These are phyloP conservation scores for Xylota segnis DNA, from an alignment of 2,888 invertebrate species.

Conservation along the genomic window DNA sequence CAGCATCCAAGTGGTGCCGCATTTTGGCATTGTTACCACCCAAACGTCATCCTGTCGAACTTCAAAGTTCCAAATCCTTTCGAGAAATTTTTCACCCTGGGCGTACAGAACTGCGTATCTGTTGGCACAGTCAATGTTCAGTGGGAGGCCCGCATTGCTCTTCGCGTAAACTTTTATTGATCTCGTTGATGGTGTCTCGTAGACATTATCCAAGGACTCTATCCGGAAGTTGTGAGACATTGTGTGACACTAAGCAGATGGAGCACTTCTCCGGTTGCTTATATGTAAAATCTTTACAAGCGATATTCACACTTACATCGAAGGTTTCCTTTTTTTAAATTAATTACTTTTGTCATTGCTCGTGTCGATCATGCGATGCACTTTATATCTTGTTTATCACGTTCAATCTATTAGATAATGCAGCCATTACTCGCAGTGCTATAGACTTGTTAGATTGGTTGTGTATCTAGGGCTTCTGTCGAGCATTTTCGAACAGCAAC, in stretches of 20 bases:
- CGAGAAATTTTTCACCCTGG: constrained; percentile 11
- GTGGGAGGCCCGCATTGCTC: constrained; percentile 6
- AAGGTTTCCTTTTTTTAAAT: background rate
- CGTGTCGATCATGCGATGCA: too few species aligned
- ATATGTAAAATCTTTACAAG: background rate
- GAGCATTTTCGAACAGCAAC: too few species aligned
- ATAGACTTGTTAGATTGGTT: too few species aligned
- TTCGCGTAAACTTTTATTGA: constrained; percentile 25
- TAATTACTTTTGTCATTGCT: too few species aligned
- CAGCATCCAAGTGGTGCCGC: constrained; percentile 80
- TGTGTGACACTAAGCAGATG: background rate
- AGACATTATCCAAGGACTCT: background rate
- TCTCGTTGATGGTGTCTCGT: background rate
- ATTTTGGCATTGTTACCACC: constrained; percentile 78
- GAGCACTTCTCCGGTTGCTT: too few species aligned
- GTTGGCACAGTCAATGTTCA: constrained; percentile 13
- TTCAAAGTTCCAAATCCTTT: constrained; percentile 73
- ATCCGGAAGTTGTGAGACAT: constrained; percentile 13
- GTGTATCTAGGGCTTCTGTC: too few species aligned
- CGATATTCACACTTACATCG: background rate
- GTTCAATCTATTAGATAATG: too few species aligned
- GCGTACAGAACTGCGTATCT: background rate
- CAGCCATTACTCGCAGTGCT: too few species aligned
- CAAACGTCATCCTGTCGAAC: constrained; percentile 78
- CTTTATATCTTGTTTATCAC: too few species aligned